Base-by-base conservation (phyloP, 2,113 vertebrate species). In the Cygnus atratus region DNA sequence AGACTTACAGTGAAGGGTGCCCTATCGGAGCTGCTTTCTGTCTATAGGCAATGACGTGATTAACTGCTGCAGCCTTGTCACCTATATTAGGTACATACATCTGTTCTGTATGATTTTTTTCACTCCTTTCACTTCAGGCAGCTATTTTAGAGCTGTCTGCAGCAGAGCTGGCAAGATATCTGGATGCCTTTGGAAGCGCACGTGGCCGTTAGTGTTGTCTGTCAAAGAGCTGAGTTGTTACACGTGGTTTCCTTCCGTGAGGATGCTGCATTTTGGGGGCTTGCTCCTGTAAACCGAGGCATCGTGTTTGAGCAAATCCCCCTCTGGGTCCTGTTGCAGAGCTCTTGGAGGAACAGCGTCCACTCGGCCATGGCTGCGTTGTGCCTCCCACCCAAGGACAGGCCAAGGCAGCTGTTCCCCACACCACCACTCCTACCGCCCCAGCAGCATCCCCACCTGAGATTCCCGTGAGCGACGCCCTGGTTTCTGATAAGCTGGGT, bases 151-250 rank as follows among this genome's bases (percentile, higher is more conserved):
- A 54, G 50, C 85, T 54, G 44, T 68, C 91, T 80, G 54, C 54
- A 14, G 72, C 71, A 13, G 54, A 72, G 68, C 77, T 70, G 73
- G 48, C 87, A 65, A 29, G 79, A 76, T 76, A 54, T 6, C 73
- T 39, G 77, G 26, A 6, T 68, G 63, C 48, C 21, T 73, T 22
- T 29, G 61, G 59, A 73, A 68, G 33, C 63, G 6, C 7, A 3
- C 13, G 9, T 1, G 13, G 52, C 52, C n/a, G 12, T 1, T 4
- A 31, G 52, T 0, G 0, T 46, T 9, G 15, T 43, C 43, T 80
- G n/a, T 21, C 67, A 33, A 33, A 52, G 72, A 55, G 44, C 81
- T 37, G 25, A 58, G 86, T 57, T 28, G 46, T 6, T 8, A 2
- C 25, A 11, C 0, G 0, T 39, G 67, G 67, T 8, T 52, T 83